These are phyloP conservation scores for Otis tarda DNA, from an alignment of 2,113 vertebrate genomes.

Conservation along the genomic window DNA sequence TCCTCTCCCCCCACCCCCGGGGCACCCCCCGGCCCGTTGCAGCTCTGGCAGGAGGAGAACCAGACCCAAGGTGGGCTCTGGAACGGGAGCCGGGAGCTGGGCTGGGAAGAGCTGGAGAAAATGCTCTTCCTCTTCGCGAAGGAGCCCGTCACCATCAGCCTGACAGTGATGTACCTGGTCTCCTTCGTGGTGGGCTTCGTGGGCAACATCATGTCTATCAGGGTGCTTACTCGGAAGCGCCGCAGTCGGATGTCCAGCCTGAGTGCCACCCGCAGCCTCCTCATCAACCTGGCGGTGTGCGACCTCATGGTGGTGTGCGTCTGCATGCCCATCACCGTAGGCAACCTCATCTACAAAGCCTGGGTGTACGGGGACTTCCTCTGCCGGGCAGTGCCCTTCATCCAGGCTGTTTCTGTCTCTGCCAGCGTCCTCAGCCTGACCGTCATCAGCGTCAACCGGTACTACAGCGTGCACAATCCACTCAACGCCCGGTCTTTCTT, in stretches of 20 bases:
- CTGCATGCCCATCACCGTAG: conserved; percentile 91
- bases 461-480: conserved; percentile 87
- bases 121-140: conserved; percentile 83
- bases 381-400: conserved; percentile 87
- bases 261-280: conserved; percentile 85
- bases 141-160: conserved; percentile 85
- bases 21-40: not conserved
- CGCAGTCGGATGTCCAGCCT: conserved; percentile 75
- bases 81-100: conserved; percentile 63
- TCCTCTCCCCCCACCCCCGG: not conserved
- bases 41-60: conserved; percentile 56
- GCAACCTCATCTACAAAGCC: conserved; percentile 87
- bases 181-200: conserved; percentile 88
- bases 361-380: conserved; percentile 92
- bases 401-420: conserved; percentile 87
- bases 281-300: conserved; percentile 89
- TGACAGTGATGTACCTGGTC: conserved; percentile 83
- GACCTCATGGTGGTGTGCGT: conserved; percentile 91
- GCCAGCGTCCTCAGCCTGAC: conserved; percentile 90
- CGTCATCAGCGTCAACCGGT: conserved; percentile 88
- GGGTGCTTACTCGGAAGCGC: conserved; percentile 82
- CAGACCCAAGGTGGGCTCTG: conserved; percentile 30
- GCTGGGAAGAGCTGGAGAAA: conserved; percentile 79
- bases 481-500: conserved; percentile 87
- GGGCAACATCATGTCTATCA: conserved; percentile 87